Evolutionary conservation across 2,888 invertebrate species (phyloP), one percentile per base, ranked within the genome.

Genomic region (Ornithoptera priamus): DNA sequence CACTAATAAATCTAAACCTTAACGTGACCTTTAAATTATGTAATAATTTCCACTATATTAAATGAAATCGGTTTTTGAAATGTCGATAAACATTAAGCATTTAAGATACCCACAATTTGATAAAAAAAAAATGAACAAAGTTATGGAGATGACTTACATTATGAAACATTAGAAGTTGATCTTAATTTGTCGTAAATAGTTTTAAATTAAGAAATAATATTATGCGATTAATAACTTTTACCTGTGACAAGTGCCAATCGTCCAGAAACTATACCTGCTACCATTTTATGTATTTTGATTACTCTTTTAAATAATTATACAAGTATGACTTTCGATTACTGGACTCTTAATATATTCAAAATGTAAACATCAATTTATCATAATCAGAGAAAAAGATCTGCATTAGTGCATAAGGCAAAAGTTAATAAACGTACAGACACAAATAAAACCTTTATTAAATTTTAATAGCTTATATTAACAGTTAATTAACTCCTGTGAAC

Each of bases 201-300:
- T 53, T 53, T 53, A n/a, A 53, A n/a, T 53, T 7, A 53, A n/a
- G n/a, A 53, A 53, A 5, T 53, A 53, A 53, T 53, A 53, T n/a
- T 50, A 18, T 50, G n/a, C n/a, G 18, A 53, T 18, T n/a, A 81
- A 80, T 61, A 68, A 61, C 56, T 36, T 50, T 64, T 77, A 90
- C 92, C 92, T 71, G 92, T 92, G 18, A 92, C 92, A 57, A 92
- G 74, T 2, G 92, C 92, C 8, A 92, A 81, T 75, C 85, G 84
- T 74, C 92, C 92, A 62, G 85, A 83, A 60, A 92, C 89, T 53
- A 87, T 79, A 72, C 90, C 89, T 46, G 83, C 72, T 36, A 85
- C 86, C 90, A 90, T 90, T 76, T 84, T 80, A n/a, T 58, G 18
- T 7, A 53, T 53, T 7, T 53, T n/a, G 7, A 18, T 50, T 50